A percentile compares a stretch with the other conserved stretches of the same genome.
Evolutionary conservation across 2,888 invertebrate genomes (phyloP).

Genomic region (Hemaris fuciformis): DNA sequence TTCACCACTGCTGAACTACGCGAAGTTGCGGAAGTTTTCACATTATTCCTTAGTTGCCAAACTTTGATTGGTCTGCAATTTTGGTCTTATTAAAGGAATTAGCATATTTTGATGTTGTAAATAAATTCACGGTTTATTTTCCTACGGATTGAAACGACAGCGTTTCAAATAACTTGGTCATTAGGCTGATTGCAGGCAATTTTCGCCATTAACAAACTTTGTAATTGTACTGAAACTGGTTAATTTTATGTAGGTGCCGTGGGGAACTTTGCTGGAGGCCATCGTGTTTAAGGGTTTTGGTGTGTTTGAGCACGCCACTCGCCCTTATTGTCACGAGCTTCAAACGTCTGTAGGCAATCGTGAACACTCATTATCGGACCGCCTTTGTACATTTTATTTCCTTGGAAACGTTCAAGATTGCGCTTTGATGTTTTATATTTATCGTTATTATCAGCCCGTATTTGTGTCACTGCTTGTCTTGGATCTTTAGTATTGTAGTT

Average conservation of each 20-base stretch:
- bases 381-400: neutral
- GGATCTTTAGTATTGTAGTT: neutral
- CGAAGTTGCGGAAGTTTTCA: neutral
- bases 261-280: neutral
- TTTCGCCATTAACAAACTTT: constrained; percentile 44
- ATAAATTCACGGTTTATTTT: constrained; percentile 12
- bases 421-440: neutral
- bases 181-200: constrained; percentile 49
- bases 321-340: constrained; percentile 11
- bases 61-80: neutral
- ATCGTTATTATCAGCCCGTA: neutral
- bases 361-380: constrained; percentile 12
- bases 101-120: constrained; percentile 12
- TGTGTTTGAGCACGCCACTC: neutral
- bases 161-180: constrained; percentile 42
- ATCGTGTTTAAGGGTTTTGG: neutral
- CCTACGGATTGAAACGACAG: constrained; percentile 20
- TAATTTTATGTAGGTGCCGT: constrained; percentile 28
- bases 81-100: constrained; percentile 9
- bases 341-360: constrained; percentile 2
- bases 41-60: constrained; percentile 4
- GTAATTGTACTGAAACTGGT: constrained; percentile 38
- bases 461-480: neutral
- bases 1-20: neutral
- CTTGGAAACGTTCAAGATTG: neutral